A percentile compares a stretch with the other conserved stretches of the same genome.
Evolutionary conservation across 2,888 invertebrate species (phyloP).

Genomic region (Epirrita christyi): DNA sequence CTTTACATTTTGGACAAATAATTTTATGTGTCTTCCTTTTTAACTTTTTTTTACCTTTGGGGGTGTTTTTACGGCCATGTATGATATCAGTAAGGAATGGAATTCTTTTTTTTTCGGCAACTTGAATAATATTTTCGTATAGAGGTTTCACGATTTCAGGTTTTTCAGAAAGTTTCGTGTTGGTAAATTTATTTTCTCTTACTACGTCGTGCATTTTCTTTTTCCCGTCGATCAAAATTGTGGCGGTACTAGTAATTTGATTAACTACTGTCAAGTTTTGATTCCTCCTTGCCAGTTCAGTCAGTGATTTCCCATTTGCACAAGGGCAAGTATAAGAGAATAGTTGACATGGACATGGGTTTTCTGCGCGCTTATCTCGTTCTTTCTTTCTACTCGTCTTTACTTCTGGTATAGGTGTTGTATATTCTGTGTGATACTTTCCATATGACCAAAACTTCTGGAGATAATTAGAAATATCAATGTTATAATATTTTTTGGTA

Average conservation of each 20-base stretch:
- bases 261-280: constrained; percentile 49
- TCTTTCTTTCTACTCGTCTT: constrained; percentile 58
- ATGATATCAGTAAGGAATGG: constrained; percentile 31
- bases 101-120: constrained; percentile 35
- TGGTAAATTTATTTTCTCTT: constrained; percentile 54
- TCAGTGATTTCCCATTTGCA: constrained; percentile 55
- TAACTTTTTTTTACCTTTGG: constrained; percentile 40
- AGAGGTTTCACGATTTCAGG: constrained; percentile 40
- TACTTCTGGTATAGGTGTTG: constrained; percentile 56
- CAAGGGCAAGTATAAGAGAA: constrained; percentile 72
- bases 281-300: constrained; percentile 52
- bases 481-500: constrained; percentile 42
- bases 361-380: constrained; percentile 53
- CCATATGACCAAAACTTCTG: constrained; percentile 69
- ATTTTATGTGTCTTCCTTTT: constrained; percentile 54
- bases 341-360: constrained; percentile 71
- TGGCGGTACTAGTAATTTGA: constrained; percentile 53
- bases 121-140: constrained; percentile 34
- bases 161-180: constrained; percentile 44
- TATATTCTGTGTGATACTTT: constrained; percentile 64
- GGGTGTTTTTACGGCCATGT: constrained; percentile 29
- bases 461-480: constrained; percentile 45
- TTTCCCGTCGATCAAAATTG: constrained; percentile 36
- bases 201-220: constrained; percentile 42
- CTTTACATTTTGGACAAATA: constrained; percentile 69